Conservation (phyloP, 92 coral and sea anemone species). For the Porites evermanni region DNA sequence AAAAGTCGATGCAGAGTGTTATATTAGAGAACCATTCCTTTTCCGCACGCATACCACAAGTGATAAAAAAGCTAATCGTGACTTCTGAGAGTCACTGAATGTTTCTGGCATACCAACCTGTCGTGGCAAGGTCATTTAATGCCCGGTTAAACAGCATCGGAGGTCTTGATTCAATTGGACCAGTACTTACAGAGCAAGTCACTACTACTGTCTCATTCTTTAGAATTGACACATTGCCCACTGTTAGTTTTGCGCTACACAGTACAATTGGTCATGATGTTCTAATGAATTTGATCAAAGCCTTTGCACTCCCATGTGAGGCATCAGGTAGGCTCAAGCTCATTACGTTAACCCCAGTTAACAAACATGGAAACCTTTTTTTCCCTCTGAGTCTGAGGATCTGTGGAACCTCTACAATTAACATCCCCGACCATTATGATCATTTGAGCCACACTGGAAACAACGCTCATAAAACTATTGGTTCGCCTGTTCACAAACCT, state of each 20-base stretch:
- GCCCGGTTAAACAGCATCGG: conserved; percentile 39
- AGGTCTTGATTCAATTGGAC: conserved; percentile 24
- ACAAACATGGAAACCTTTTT: too few relatives aligned
- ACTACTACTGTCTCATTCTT: conserved; percentile 43
- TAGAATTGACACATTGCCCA: conserved; percentile 43
- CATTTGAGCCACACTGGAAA: too few relatives aligned
- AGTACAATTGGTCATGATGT: conserved; percentile 34
- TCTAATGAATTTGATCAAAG: conserved; percentile 47
- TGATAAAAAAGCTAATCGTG: too few relatives aligned
- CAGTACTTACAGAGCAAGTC: conserved; percentile 48
- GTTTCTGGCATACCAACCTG: conserved; percentile 55
- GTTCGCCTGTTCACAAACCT: too few relatives aligned
- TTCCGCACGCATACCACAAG: too few relatives aligned
- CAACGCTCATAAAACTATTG: too few relatives aligned
- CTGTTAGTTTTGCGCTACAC: conserved; percentile 46
- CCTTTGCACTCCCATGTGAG: conserved; percentile 29
- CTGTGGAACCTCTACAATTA: too few relatives aligned
- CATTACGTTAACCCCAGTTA: conserved; percentile 33
- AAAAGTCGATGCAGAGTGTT: too few relatives aligned
- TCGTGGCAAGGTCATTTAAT: conserved; percentile 54
- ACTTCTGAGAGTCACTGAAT: conserved; percentile 18
- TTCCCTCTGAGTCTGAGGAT: too few relatives aligned
- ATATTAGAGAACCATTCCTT: too few relatives aligned
- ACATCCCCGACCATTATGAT: too few relatives aligned
- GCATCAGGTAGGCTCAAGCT: conserved; percentile 37